phyloP scores from a whole-genome alignment of 2,797 vertebrate species.

The Notamacropus eugenii region DNA sequence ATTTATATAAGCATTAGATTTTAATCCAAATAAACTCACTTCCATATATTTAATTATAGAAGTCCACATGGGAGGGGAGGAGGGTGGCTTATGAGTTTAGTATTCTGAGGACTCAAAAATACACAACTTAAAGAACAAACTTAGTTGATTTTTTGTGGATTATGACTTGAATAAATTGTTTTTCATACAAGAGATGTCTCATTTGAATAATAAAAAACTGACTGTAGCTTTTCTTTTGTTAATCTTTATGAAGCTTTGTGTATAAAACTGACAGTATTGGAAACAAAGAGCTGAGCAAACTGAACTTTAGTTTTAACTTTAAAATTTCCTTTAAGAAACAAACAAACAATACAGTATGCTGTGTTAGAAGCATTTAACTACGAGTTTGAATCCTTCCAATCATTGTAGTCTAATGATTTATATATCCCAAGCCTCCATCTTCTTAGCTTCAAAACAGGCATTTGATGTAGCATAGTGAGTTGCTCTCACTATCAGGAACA shows the following conservation, averaged over 20 bases:
- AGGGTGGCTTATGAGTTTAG: background rate
- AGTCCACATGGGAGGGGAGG: background rate
- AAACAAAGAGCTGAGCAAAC: background rate
- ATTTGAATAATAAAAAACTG: background rate
- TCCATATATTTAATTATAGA: slow-evolving; percentile 38
- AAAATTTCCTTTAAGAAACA: too few relatives aligned
- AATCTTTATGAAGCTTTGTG: background rate
- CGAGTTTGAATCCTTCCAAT: background rate
- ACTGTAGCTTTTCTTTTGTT: background rate
- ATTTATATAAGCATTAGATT: background rate
- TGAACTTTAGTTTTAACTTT: too few relatives aligned
- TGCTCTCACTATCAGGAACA: background rate
- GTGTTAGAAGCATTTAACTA: too few relatives aligned
- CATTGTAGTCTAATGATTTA: too few relatives aligned
- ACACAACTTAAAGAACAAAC: background rate
- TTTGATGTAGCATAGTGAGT: background rate
- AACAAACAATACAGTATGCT: too few relatives aligned
- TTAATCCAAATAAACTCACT: slow-evolving; percentile 21
- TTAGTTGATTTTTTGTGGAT: background rate
- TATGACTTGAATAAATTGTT: slow-evolving; percentile 2
- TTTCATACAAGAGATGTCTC: background rate
- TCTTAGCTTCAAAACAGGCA: background rate
- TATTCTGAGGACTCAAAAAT: background rate
- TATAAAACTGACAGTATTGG: background rate
- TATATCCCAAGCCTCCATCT: background rate